phyloP scores from a whole-genome alignment of 1,140 invertebrate species.

The Tetragonula clypearis region DNA sequence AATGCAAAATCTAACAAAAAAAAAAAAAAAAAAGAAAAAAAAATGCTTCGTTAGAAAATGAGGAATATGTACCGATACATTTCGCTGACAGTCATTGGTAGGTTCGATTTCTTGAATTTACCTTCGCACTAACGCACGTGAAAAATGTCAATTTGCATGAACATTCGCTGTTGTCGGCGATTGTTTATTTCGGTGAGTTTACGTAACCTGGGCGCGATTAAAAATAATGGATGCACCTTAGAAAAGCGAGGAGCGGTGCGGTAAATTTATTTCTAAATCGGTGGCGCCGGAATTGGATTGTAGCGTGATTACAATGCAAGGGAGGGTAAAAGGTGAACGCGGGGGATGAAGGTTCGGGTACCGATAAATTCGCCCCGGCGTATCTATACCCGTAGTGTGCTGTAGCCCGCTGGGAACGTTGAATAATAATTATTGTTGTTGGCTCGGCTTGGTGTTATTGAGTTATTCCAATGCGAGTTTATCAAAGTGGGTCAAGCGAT shows the following conservation, averaged over 20 bases:
- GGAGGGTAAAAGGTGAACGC: background rate
- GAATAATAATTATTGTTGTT: conserved; percentile 80
- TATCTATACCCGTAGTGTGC: conserved; percentile 32
- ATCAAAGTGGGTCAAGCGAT: conserved; percentile 82
- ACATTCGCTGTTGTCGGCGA: background rate
- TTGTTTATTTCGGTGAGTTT: background rate
- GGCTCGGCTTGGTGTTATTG: conserved; percentile 76
- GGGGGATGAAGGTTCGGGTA: conserved; percentile 26
- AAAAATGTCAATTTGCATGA: background rate
- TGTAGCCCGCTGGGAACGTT: conserved; percentile 58
- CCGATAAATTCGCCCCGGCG: conserved; percentile 54
- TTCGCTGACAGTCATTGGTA: no score
- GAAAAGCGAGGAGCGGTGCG: background rate
- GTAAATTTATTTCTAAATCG: background rate
- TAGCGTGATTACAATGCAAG: background rate
- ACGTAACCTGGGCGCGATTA: background rate
- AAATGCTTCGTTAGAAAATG: no score
- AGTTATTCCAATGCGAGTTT: conserved; percentile 81
- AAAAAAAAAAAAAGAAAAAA: no score
- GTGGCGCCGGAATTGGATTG: background rate
- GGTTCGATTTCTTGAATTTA: no score
- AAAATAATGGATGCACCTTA: background rate
- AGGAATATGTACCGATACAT: no score
- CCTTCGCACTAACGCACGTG: no score
- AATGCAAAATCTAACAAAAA: no score